These are phyloP conservation scores for Cyprinus carpio DNA, from an alignment of 2,113 vertebrate species.

Conservation along the genomic window DNA sequence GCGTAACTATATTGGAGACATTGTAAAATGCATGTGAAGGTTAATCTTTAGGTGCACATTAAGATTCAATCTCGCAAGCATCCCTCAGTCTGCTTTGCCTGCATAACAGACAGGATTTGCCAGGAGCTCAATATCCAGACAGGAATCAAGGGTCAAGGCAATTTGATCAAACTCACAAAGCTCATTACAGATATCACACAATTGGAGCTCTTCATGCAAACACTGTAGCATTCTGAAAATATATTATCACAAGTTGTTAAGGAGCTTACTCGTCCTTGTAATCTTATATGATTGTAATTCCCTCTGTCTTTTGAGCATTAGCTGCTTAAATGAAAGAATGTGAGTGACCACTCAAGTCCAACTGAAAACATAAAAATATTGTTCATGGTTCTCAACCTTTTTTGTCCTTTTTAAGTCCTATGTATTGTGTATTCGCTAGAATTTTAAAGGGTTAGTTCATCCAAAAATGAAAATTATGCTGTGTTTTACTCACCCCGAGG, in stretches of 20 bases:
- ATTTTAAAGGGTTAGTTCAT: neutral
- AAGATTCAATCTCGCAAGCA: constrained; percentile 38
- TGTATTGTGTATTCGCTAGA: neutral
- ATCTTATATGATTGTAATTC: constrained; percentile 53
- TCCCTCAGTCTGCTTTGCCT: constrained; percentile 28
- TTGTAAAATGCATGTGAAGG: constrained; percentile 35
- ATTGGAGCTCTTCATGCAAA: neutral
- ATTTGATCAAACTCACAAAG: constrained; percentile 29
- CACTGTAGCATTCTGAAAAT: neutral
- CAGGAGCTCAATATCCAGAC: constrained; percentile 30
- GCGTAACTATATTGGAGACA: neutral
- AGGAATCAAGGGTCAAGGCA: neutral
- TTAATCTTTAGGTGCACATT: constrained; percentile 31
- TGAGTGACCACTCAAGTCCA: neutral
- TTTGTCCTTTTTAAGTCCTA: neutral
- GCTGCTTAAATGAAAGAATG: constrained; percentile 22
- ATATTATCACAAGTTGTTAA: constrained; percentile 25
- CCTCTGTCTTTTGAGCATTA: constrained; percentile 58
- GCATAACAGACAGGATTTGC: constrained; percentile 35
- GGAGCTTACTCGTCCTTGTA: constrained; percentile 9
- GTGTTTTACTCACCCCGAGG: too few relatives aligned
- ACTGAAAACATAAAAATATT: neutral
- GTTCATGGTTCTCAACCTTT: neutral
- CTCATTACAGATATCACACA: constrained; percentile 22
- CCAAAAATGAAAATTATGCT: too few relatives aligned